These are phyloP conservation scores for Taxidea taxus DNA, from an alignment of 2,113 vertebrate species.

Conservation along the genomic window DNA sequence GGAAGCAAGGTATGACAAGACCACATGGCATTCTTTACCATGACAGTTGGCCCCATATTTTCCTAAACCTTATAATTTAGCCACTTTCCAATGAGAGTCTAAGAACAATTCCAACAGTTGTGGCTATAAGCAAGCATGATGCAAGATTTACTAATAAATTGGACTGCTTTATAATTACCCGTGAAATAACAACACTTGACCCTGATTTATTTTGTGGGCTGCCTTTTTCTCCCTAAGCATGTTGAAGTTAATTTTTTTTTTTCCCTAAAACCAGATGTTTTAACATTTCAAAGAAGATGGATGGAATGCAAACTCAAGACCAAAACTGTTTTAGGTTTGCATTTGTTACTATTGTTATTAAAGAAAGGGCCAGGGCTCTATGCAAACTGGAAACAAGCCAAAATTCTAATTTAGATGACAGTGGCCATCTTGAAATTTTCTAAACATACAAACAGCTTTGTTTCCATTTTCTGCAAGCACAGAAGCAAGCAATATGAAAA, in stretches of 20 bases:
- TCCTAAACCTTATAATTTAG: constrained; percentile 46
- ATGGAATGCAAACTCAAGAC: constrained; percentile 77
- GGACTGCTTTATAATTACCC: constrained; percentile 75
- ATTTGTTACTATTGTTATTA: constrained; percentile 72
- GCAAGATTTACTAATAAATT: constrained; percentile 76
- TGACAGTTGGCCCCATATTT: not conserved
- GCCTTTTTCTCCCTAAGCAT: constrained; percentile 73
- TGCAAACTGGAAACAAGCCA: constrained; percentile 51
- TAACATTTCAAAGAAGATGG: constrained; percentile 75
- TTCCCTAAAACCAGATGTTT: constrained; percentile 74
- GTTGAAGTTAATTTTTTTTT: constrained; percentile 71
- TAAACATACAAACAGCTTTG: constrained; percentile 50
- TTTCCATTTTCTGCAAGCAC: constrained; percentile 48
- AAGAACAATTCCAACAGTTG: constrained; percentile 58
- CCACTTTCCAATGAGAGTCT: constrained; percentile 32
- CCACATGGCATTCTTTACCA: not conserved
- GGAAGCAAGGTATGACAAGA: constrained; percentile 38
- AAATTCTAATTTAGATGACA: constrained; percentile 58
- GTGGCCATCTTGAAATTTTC: constrained; percentile 70
- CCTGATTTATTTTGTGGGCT: constrained; percentile 78
- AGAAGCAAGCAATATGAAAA: constrained; percentile 45
- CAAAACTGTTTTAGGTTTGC: constrained; percentile 73
- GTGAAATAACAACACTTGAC: constrained; percentile 76
- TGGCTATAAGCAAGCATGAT: constrained; percentile 70
- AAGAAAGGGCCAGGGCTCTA: constrained; percentile 48